Base-by-base conservation (phyloP, 2,113 vertebrate genomes). In the Albula goreensis region DNA sequence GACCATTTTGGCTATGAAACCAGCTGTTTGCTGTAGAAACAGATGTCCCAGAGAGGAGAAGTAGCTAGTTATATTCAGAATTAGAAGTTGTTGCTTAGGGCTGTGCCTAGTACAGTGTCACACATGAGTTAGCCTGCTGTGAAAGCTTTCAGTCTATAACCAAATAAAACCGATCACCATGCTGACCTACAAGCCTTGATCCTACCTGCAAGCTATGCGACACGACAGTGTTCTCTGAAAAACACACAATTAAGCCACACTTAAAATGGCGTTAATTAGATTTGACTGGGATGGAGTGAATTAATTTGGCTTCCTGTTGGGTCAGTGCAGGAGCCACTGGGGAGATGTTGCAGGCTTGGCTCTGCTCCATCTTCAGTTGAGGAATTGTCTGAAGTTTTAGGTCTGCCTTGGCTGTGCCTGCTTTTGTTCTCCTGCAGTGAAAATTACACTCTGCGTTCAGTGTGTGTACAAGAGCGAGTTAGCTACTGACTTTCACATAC, bases 241-340 rank as follows among this genome's bases (percentile, higher is more conserved):
- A 85, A 79, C 78, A 50, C 19, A 80, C 48, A 84, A 88, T 85
- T 87, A 79, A 87, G 85, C 60, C 87, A 70, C 84, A 88, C 63
- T 82, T 81, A 78, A 81, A 10, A 70, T 48, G 56, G 53, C 79
- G 87, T 85, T 89, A 87, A 93, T 90, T 89, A 84, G 78, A 90
- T 88, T 50, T 90, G 80, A 56, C 92, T 87, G 78, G 87, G 87
- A 80, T 88, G 85, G 78, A 87, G 87, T 91, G 86, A 92, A 82
- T 86, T 90, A 88, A 89, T 91, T 70, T 86, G 87, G 90, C 89
- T 92, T 92, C 81, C 85, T 84, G 82, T 79, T 87, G 88, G 90
- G 89, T 92, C 87, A 88, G 88, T 89, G 86, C 60, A 66, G 86
- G 88, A 50, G 88, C 86, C 89, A 74, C 91, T 83, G 86, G 88